phyloP scores from a whole-genome alignment of 2,113 vertebrate genomes.

The Colaptes auratus region DNA sequence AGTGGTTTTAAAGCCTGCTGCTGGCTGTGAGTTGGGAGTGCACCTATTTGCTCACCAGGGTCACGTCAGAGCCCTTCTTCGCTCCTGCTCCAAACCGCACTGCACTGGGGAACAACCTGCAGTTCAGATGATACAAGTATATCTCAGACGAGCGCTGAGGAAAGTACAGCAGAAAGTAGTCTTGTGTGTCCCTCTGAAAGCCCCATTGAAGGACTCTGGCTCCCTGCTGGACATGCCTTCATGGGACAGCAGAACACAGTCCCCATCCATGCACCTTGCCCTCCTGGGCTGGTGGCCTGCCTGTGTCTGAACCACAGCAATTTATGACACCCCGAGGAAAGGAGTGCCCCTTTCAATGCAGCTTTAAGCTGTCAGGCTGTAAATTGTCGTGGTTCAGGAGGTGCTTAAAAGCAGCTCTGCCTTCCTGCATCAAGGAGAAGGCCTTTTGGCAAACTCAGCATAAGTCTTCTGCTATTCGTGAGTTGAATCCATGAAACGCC shows the following conservation, averaged over 20 bases:
- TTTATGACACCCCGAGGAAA: constrained; percentile 8
- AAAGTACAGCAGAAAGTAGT: constrained; percentile 29
- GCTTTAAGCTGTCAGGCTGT: constrained; percentile 60
- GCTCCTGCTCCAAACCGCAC: constrained; percentile 3
- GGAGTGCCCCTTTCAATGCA: not conserved
- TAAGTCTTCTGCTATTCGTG: constrained; percentile 52
- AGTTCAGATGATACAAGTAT: constrained; percentile 12
- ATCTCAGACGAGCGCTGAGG: not conserved
- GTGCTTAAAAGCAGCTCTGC: constrained; percentile 48
- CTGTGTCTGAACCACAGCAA: not conserved
- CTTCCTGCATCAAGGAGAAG: constrained; percentile 53
- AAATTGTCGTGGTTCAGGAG: constrained; percentile 60
- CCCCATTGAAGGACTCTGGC: constrained; percentile 58
- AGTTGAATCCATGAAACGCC: constrained; percentile 48
- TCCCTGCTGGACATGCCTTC: not conserved
- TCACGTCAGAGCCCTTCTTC: not conserved
- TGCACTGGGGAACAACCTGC: not conserved
- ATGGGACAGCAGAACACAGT: constrained; percentile 58
- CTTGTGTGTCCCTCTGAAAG: constrained; percentile 62
- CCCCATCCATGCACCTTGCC: constrained; percentile 51
- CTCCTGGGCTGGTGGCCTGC: not conserved
- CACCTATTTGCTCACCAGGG: not conserved
- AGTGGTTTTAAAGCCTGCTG: not conserved
- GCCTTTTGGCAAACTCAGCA: not conserved
- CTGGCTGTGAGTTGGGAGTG: not conserved